Conservation (phyloP, 2,888 invertebrate species). For the Lithophane socia region DNA sequence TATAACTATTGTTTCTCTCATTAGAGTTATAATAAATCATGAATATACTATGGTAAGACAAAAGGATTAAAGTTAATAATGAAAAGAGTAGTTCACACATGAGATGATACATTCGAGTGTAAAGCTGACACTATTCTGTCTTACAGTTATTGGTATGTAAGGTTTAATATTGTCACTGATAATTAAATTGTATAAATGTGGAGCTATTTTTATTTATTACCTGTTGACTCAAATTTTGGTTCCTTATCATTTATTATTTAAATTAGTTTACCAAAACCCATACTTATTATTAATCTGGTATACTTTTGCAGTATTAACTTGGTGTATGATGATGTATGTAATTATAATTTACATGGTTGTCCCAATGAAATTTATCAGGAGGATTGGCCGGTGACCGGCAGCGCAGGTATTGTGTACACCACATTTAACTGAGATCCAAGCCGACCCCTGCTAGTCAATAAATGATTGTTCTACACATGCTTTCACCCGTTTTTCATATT, state of each 20-base stretch:
- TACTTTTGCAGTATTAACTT: conserved; percentile 67
- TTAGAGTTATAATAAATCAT: conserved; percentile 40
- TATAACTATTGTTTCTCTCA: conserved; percentile 49
- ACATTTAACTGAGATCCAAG: conserved; percentile 76
- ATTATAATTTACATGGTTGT: conserved; percentile 77
- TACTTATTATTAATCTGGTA: conserved; percentile 66
- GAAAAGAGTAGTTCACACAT: conserved; percentile 62
- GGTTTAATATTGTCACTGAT: conserved; percentile 68
- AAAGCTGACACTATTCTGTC: conserved; percentile 64
- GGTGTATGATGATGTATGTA: conserved; percentile 66
- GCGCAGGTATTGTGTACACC: conserved; percentile 73
- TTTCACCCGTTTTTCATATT: conserved; percentile 99
- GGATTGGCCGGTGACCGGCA: conserved; percentile 75
- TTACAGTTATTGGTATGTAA: conserved; percentile 70
- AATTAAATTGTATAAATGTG: conserved; percentile 58
- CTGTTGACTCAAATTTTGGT: conserved; percentile 69
- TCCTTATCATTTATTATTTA: conserved; percentile 63
- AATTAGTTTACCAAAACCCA: conserved; percentile 73
- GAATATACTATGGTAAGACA: conserved; percentile 49
- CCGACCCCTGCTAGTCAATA: conserved; percentile 94
- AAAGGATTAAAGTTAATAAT: conserved; percentile 55
- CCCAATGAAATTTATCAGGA: conserved; percentile 85
- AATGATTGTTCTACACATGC: conserved; percentile 99
- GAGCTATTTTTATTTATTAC: conserved; percentile 58
- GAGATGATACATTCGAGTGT: conserved; percentile 40